Conservation (phyloP, 2,888 invertebrate species). For the Drosophila paranaensis region DNA sequence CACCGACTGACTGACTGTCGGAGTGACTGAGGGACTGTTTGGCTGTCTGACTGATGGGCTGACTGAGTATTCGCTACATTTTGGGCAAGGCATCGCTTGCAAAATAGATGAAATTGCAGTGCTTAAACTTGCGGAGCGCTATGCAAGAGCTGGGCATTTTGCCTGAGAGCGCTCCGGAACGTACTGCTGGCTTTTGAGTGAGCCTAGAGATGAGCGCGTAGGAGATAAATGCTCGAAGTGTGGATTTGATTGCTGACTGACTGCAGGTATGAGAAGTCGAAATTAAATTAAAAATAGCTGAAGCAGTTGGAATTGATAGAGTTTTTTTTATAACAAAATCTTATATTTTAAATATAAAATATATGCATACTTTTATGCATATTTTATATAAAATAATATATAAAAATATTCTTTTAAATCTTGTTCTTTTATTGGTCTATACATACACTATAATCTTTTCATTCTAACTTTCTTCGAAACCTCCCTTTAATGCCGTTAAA, state of each 20-base stretch:
- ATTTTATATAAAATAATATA: too few species aligned
- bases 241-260: not conserved
- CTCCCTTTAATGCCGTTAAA: too few species aligned
- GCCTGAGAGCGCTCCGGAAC: not conserved
- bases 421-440: too few species aligned
- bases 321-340: too few species aligned
- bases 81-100: slow-evolving; percentile 40
- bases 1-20: not conserved
- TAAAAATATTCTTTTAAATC: too few species aligned
- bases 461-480: too few species aligned
- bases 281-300: too few species aligned
- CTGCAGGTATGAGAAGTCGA: not conserved
- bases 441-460: too few species aligned
- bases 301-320: too few species aligned
- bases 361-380: too few species aligned
- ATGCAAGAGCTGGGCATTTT: slow-evolving; percentile 14
- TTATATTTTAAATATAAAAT: too few species aligned
- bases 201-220: slow-evolving; percentile 4
- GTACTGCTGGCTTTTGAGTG: slow-evolving; percentile 13
- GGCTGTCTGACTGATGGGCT: slow-evolving; percentile 9
- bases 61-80: slow-evolving; percentile 45
- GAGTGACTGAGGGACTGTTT: slow-evolving; percentile 1
- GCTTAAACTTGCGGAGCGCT: slow-evolving; percentile 32
- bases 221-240: not conserved
- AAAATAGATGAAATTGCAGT: slow-evolving; percentile 66